A percentile compares a stretch with the other conserved stretches of the same genome.
phyloP scores from a whole-genome alignment of 2,888 invertebrate genomes.

The Scaptomyza parva region DNA sequence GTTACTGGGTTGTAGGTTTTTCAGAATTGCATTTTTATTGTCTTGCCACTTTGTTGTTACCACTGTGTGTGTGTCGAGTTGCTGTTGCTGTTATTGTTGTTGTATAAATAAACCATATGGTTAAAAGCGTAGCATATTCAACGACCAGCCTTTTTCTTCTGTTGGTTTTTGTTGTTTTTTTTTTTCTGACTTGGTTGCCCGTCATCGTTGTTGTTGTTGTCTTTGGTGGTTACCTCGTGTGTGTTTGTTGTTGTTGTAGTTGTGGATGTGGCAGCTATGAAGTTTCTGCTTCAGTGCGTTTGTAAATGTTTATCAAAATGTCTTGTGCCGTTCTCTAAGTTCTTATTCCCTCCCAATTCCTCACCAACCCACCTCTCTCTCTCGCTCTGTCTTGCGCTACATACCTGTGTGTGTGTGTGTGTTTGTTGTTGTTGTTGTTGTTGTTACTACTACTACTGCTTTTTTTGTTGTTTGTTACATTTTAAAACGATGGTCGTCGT shows the following conservation, averaged over 20 bases:
- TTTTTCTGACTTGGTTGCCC: conserved; percentile 33
- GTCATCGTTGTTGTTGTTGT: conserved; percentile 26
- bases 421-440: conserved; percentile 38
- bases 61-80: conserved; percentile 69
- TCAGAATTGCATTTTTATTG: conserved; percentile 79
- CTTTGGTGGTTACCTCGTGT: conserved; percentile 54
- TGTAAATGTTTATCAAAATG: conserved; percentile 79
- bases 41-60: conserved; percentile 76
- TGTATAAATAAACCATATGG: conserved; percentile 79
- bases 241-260: conserved; percentile 28
- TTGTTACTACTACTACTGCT: conserved; percentile 12
- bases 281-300: conserved; percentile 77
- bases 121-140: conserved; percentile 79
- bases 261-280: conserved; percentile 52
- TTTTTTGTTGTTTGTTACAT: conserved; percentile 70
- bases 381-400: background rate
- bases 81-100: conserved; percentile 49
- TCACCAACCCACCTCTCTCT: background rate
- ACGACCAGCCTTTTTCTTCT: conserved; percentile 48
- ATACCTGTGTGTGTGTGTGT: conserved; percentile 2
- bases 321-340: conserved; percentile 74
- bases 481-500: conserved; percentile 63
- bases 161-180: conserved; percentile 18
- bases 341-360: conserved; percentile 11
- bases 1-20: conserved; percentile 60